phyloP scores from a whole-genome alignment of 2,113 vertebrate species.

The Lasiurus borealis region DNA sequence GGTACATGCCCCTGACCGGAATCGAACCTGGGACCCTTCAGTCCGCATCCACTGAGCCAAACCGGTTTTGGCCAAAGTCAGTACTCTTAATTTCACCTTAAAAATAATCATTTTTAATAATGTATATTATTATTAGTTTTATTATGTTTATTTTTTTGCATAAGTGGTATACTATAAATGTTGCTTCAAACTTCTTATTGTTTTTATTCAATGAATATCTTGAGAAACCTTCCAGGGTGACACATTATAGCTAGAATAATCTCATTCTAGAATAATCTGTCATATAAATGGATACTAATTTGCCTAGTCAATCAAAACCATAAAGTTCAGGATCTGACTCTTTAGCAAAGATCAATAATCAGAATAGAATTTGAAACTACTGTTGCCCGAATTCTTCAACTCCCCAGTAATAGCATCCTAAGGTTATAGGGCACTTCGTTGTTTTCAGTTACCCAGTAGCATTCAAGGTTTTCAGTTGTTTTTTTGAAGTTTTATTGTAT shows the following conservation, averaged over 20 bases:
- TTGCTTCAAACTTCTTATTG: neutral
- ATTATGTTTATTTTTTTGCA: neutral
- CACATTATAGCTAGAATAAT: neutral
- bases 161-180: neutral
- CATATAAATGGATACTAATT: neutral
- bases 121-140: neutral
- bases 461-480: neutral
- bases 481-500: neutral
- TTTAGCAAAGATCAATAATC: neutral
- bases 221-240: neutral
- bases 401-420: rapidly evolving
- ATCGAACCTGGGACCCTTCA: too few species aligned
- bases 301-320: neutral
- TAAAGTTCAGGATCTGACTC: neutral
- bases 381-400: neutral
- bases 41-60: too few species aligned
- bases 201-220: neutral
- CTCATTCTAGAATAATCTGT: neutral
- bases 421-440: neutral
- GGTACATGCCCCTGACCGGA: too few species aligned
- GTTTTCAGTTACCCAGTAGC: neutral
- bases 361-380: neutral
- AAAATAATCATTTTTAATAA: neutral
- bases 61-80: neutral
- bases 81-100: neutral